These are phyloP conservation scores for Anoura caudifer DNA, from an alignment of 2,113 vertebrate genomes.

Conservation along the genomic window DNA sequence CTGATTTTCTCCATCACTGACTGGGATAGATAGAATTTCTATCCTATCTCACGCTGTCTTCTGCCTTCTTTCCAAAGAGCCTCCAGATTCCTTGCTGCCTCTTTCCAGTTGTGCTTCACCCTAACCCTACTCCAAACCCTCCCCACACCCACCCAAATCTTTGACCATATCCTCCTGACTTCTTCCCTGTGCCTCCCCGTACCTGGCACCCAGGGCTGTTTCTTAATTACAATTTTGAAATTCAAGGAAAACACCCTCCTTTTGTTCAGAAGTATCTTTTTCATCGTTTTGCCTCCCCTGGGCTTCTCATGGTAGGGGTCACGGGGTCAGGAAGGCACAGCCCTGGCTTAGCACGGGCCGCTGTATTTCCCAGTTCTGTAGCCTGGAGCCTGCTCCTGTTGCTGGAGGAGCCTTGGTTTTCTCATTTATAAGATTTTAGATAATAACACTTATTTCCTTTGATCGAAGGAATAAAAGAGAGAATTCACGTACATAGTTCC, in stretches of 20 bases:
- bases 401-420: not conserved
- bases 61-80: not conserved
- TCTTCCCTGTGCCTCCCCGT: not conserved
- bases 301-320: no score
- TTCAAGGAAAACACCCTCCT: not conserved
- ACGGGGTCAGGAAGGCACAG: not conserved
- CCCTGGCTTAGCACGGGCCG: fast-evolving
- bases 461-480: not conserved
- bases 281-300: not conserved
- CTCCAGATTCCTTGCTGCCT: not conserved
- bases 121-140: no score
- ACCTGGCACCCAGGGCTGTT: not conserved
- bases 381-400: not conserved
- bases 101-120: not conserved
- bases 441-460: not conserved
- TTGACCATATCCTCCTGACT: not conserved
- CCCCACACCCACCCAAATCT: fast-evolving
- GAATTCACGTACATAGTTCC: not conserved
- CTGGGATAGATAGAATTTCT: not conserved
- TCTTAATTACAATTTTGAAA: not conserved
- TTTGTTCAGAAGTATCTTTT: not conserved
- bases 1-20: not conserved
- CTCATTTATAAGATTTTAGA: not conserved
- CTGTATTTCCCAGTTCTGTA: not conserved
- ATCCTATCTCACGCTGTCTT: not conserved